Evolutionary conservation across 2,888 invertebrate genomes (phyloP).

Genomic region (Seladonia tumulorum): DNA sequence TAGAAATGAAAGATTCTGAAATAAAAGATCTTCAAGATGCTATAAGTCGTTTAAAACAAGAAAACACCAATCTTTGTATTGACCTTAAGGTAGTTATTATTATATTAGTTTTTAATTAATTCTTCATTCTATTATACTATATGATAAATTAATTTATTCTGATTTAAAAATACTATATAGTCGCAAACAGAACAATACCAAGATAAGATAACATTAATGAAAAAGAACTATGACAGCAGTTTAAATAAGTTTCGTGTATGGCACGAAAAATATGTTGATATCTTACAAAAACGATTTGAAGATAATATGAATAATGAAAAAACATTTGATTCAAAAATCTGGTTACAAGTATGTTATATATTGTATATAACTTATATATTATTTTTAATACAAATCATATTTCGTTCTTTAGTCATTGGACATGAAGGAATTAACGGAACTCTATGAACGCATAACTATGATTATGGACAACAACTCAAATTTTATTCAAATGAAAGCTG

Average conservation of each 20-base stretch:
- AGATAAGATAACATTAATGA: conserved; percentile 64
- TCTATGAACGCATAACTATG: conserved; percentile 68
- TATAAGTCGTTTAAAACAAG: conserved; percentile 59
- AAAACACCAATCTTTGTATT: conserved; percentile 61
- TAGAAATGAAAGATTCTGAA: conserved; percentile 61
- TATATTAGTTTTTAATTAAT: conserved; percentile 9
- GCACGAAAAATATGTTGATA: conserved; percentile 73
- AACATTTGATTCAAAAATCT: conserved; percentile 69
- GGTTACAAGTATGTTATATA: conserved; percentile 65
- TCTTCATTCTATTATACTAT: background rate
- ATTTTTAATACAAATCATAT: conserved; percentile 7
- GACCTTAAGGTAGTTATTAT: conserved; percentile 56
- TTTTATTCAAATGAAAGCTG: conserved; percentile 15
- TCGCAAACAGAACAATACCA: conserved; percentile 56
- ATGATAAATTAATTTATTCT: background rate
- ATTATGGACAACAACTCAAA: conserved; percentile 40
- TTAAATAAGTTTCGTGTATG: conserved; percentile 65
- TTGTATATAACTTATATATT: background rate
- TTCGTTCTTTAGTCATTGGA: conserved; percentile 67
- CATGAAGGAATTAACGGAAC: conserved; percentile 65
- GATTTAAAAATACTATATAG: conserved; percentile 41
- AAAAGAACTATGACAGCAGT: conserved; percentile 71
- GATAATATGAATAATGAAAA: conserved; percentile 64
- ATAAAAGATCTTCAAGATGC: conserved; percentile 64
- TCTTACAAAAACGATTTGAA: conserved; percentile 71